Conservation (phyloP, 1,140 invertebrate genomes). For the Bombus vancouverensis region DNA sequence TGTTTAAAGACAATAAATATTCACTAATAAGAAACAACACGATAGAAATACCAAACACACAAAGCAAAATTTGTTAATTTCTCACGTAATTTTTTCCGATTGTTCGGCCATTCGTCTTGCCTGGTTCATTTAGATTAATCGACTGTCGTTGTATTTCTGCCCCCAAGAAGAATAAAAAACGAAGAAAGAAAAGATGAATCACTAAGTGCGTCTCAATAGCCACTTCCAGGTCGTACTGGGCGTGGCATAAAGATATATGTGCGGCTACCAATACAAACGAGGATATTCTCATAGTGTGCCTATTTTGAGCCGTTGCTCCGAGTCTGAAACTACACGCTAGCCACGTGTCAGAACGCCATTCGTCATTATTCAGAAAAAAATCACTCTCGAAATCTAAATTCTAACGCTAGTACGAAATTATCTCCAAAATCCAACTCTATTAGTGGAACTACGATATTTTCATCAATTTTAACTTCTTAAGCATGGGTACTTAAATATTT, state of each 20-base stretch:
- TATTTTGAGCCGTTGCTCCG: conserved; percentile 42
- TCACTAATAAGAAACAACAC: background rate
- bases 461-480: background rate
- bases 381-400: background rate
- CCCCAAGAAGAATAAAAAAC: background rate
- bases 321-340: conserved; percentile 29
- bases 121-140: conserved; percentile 29
- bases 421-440: background rate
- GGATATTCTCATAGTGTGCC: conserved; percentile 13
- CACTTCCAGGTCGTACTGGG: conserved; percentile 27
- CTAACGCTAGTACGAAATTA: background rate
- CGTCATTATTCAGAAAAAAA: conserved; percentile 37
- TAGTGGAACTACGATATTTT: background rate
- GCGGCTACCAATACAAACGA: conserved; percentile 2
- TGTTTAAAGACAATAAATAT: background rate
- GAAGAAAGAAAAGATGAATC: conserved; percentile 4
- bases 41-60: background rate
- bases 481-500: background rate
- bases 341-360: conserved; percentile 31
- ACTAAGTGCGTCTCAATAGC: conserved; percentile 34
- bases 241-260: conserved; percentile 39
- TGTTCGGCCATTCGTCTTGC: background rate
- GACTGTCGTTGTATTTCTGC: conserved; percentile 17
- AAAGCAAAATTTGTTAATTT: background rate
- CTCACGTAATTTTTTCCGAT: background rate